Percentiles rank a stretch among this genome's conserved stretches.
Conservation (phyloP, 2,888 invertebrate species). For the Cylloceria caligata region DNA sequence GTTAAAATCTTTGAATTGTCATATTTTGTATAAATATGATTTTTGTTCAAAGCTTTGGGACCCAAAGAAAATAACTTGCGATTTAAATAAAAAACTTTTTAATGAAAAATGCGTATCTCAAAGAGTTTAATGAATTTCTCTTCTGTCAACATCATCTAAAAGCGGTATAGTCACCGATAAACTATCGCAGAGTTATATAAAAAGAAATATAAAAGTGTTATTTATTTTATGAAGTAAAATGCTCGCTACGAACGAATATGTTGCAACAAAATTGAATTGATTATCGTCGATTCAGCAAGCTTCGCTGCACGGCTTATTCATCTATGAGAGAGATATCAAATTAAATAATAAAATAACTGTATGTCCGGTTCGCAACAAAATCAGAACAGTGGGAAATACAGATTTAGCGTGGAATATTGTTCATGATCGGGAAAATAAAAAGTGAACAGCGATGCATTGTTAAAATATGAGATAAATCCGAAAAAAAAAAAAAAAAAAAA, state of each 20-base stretch:
- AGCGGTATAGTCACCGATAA: neutral
- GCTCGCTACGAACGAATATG: neutral
- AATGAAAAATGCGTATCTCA: too few relatives aligned
- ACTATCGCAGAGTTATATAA: neutral
- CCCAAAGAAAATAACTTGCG: too few relatives aligned
- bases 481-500: neutral
- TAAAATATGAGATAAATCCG: neutral
- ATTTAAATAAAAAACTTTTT: too few relatives aligned
- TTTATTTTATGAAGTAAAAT: neutral
- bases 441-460: neutral
- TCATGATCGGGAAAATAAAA: neutral
- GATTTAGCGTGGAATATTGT: neutral
- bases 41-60: too few relatives aligned
- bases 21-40: too few relatives aligned
- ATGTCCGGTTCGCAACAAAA: neutral
- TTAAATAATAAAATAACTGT: constrained; percentile 2
- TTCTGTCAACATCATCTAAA: too few relatives aligned
- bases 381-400: neutral
- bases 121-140: too few relatives aligned
- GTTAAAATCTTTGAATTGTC: too few relatives aligned
- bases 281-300: constrained; percentile 8
- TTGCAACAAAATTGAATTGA: neutral
- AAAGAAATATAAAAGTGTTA: neutral
- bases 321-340: constrained; percentile 11
- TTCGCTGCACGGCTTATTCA: constrained; percentile 1